A percentile compares a stretch with the other conserved stretches of the same genome.
Conservation (phyloP, 2,113 vertebrate species). For the Smithornis capensis region DNA sequence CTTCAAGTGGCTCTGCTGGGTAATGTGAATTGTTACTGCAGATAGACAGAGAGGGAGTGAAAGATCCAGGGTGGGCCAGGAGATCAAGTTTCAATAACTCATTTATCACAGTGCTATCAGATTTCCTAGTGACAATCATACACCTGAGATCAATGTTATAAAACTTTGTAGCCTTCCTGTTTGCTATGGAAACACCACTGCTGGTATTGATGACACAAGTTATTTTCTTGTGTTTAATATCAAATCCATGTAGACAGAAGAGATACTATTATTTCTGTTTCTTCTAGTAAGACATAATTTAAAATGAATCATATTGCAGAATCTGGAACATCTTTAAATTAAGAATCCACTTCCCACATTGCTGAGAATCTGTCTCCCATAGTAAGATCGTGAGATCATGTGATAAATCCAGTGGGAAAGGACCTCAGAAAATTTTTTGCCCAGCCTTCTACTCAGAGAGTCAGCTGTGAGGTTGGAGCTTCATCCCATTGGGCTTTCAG, state of each 20-base stretch:
- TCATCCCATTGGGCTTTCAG: neutral
- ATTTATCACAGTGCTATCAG: neutral
- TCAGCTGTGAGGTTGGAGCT: neutral
- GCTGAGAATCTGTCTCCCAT: neutral
- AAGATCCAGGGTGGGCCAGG: neutral
- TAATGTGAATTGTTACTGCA: neutral
- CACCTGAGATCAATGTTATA: neutral
- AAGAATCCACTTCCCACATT: neutral
- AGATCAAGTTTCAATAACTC: neutral
- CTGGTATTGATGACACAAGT: neutral
- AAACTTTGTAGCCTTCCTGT: neutral
- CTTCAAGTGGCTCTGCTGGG: neutral
- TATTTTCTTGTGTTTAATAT: neutral
- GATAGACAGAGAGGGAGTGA: neutral
- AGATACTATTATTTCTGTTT: neutral
- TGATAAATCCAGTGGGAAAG: neutral
- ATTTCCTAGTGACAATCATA: neutral
- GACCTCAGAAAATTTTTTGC: neutral
- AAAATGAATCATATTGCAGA: neutral
- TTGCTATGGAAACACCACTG: neutral
- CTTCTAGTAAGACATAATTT: neutral
- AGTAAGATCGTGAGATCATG: neutral
- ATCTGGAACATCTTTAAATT: neutral
- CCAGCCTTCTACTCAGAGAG: neutral
- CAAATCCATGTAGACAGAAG: neutral